Conservation (phyloP, 2,888 invertebrate species). For the Argyresthia albistria region DNA sequence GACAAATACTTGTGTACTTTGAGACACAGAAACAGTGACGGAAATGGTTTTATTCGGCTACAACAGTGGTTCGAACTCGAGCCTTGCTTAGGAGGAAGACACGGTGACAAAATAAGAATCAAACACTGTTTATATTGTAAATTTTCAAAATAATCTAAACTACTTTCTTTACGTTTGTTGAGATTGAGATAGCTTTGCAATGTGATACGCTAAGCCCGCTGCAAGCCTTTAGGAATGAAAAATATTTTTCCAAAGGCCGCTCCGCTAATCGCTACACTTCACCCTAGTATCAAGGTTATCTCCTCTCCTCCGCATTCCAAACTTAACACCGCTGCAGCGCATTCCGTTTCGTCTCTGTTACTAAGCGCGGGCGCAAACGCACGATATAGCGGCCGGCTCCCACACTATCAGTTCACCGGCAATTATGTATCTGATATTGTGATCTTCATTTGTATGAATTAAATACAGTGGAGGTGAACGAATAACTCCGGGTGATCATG, state of each 20-base stretch:
- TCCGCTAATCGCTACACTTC: not conserved
- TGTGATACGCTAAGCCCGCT: too few relatives aligned
- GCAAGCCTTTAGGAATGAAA: too few relatives aligned
- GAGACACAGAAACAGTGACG: too few relatives aligned
- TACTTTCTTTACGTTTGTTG: too few relatives aligned
- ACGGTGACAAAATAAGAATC: too few relatives aligned
- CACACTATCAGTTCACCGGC: not conserved
- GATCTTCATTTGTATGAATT: not conserved
- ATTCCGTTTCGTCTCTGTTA: conserved; percentile 6
- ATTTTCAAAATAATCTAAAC: too few relatives aligned
- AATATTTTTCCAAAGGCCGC: not conserved
- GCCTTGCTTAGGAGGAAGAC: too few relatives aligned
- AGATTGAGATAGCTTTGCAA: too few relatives aligned
- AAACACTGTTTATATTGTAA: too few relatives aligned
- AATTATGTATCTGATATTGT: conserved; percentile 1
- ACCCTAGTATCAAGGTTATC: conserved; percentile 28
- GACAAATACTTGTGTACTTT: too few relatives aligned
- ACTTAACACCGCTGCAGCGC: conserved; percentile 13
- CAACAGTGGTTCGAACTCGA: too few relatives aligned
- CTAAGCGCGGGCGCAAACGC: not conserved
- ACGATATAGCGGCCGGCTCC: not conserved
- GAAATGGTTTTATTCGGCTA: too few relatives aligned
- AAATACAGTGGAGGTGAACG: not conserved
- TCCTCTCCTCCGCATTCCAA: conserved; percentile 24
- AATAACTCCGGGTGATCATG: not conserved